Evolutionary conservation across 1,140 invertebrate species (phyloP).

Genomic region (Drosophila kanapiae): DNA sequence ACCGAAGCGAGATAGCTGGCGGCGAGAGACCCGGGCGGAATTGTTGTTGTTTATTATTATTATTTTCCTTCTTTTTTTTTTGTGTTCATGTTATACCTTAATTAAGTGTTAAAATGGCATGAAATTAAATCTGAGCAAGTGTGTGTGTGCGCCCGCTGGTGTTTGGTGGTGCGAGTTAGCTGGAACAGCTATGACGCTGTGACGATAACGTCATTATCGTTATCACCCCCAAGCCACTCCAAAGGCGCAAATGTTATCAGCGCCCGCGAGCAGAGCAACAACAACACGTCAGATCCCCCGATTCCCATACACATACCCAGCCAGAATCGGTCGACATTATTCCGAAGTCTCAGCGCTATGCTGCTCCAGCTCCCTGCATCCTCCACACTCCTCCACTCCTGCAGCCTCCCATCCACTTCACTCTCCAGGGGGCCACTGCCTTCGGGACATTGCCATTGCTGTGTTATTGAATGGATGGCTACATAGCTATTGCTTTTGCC

Average conservation of each 20-base stretch:
- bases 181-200: constrained; percentile 59
- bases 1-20: constrained; percentile 13
- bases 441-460: constrained; percentile 30
- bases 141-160: neutral
- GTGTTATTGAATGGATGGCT: constrained; percentile 1
- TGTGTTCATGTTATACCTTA: constrained; percentile 64
- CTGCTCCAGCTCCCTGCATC: constrained; percentile 13
- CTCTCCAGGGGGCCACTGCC: constrained; percentile 13
- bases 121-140: constrained; percentile 59
- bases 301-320: constrained; percentile 13
- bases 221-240: constrained; percentile 54
- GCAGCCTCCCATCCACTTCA: neutral
- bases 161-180: constrained; percentile 5
- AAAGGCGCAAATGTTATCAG: constrained; percentile 81
- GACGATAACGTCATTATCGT: constrained; percentile 70
- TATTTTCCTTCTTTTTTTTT: constrained; percentile 18
- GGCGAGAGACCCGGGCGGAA: constrained; percentile 1
- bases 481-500: constrained; percentile 7
- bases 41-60: constrained; percentile 39
- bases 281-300: constrained; percentile 32
- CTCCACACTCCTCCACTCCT: constrained; percentile 10
- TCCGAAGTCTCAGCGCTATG: constrained; percentile 5
- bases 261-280: constrained; percentile 41
- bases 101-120: constrained; percentile 77
- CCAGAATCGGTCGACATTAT: constrained; percentile 45